Base-by-base conservation (phyloP, 2,113 vertebrate species). In the Phoenicopterus ruber region DNA sequence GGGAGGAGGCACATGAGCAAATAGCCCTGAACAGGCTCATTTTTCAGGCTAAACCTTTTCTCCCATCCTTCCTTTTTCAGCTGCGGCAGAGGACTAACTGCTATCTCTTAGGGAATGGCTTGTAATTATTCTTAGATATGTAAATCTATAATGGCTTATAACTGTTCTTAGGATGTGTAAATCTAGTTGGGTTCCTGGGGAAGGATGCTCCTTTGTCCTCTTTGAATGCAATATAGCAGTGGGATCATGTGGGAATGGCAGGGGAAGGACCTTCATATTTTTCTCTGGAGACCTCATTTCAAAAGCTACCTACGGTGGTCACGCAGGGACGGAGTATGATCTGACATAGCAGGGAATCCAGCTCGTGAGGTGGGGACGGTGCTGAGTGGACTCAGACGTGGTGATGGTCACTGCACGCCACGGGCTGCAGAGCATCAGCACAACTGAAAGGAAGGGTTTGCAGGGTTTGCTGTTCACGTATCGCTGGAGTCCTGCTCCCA, bases 31-130 rank as follows among this genome's bases (percentile, higher is more conserved):
- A 16, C 22, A 0, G 1, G 15, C 7, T 91, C 19, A 6, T 19
- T 79, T 76, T 71, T 34, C 40, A 55, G 71, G 85, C 34, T 58
- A 46, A 77, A 58, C 1, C 12, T 50, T 69, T 77, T 70, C 29
- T 55, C 25, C 11, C 0, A 0, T 40, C 13, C 10, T 50, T n/a
- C 4, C 7, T 46, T 87, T 38, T 62, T 47, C 22, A 34, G 32
- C 32, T 59, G 15, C 65, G 87, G 26, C 34, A 54, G 26, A 71
- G 13, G 34, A 20, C 36, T 57, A 52, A 13, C 18, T 47, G 10
- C 71, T 63, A 0, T 32, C 5, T 84, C 26, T 67, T 61, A 84
- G 46, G 28, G 26, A 50, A 70, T 32, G 25, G 18, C 13, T 71
- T 82, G 19, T 38, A 85, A 47, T 38, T 88, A 11, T 52, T 82